Base-by-base conservation (phyloP, 1,140 invertebrate species). In the Apis dorsata region DNA sequence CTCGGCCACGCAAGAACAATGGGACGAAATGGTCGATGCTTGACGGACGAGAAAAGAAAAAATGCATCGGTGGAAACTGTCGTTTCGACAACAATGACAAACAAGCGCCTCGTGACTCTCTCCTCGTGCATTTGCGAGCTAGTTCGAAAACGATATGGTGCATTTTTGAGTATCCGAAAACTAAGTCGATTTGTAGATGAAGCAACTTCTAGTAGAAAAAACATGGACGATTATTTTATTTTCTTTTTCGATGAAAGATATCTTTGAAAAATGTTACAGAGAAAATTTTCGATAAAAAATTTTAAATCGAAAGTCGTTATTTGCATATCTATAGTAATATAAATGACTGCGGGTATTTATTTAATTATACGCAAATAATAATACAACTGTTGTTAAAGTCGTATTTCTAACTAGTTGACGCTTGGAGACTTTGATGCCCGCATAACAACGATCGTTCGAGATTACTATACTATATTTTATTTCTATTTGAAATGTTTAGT, bases 341-440 rank as follows among this genome's bases (percentile, higher is more conserved):
- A 17, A 75, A 15, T 12, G 4, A 49, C 28, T 62, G 9, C 34
- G 49, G 7, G 11, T 10, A 74, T 74, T 60, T 60, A 21, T 34
- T 60, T 62, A 62, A 76, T 76, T 59, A 49, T 7, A 10, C 17
- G 13, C 15, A 15, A 1, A 1, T 7, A 19, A 74, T 76, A 53
- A n/a, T 24, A 24, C 49, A 4, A 15, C 5, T 21, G n/a, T 53
- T 7, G 17, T 13, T 21, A 0, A 19, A 17, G 1, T 44, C 10
- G 10, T 0, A 21, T 69, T 69, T 24, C 21, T 34, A 19, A 13
- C 2, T 13, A 63, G 9, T n/a, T n/a, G 1, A 1, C 9, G 13
- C 17, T 13, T 4, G 57, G 63, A 60, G 72, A 81, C 24, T 59
- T 76, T 9, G n/a, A 76, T 55, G 79, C 28, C 55, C 63, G 79